Base-by-base conservation (phyloP, 2,888 invertebrate species). In the Blastobasis adustella region DNA sequence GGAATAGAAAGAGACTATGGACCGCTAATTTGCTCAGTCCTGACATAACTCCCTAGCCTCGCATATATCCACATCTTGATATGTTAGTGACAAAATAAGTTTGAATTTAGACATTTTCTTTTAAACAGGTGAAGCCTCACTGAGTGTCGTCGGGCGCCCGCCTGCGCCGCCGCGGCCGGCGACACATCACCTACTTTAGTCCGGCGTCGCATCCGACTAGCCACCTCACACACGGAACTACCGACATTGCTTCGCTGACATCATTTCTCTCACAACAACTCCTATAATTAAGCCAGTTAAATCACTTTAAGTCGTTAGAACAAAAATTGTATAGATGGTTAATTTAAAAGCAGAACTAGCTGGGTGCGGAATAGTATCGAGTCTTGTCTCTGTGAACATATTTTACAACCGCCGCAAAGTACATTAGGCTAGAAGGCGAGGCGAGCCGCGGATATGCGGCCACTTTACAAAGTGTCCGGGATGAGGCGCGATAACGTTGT, bases 381-480 rank as follows among this genome's bases (percentile, higher is more conserved):
- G 23, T 23, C 65, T 63, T 63, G 65, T 69, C 70, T 67, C 64
- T 65, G 65, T 58, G 70, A 72, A 62, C 65, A 75, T 76, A 71
- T 73, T 73, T 75, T 75, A 73, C 68, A 71, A 73, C 70, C 67
- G 62, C 60, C 68, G 66, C 68, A 60, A 23, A 62, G 67, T 71
- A 70, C 71, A 71, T 73, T 73, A 70, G 66, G 66, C 61, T 63
- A 59, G 65, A 62, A 71, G 71, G 68, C 23, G 23, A 23, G 23
- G 23, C 78, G 73, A 65, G 72, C 71, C 72, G 65, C 69, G 79
- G 76, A 78, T 79, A 74, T 79, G 79, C 75, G 80, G 77, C 80
- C 86, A 85, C 86, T 87, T 84, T 84, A 86, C 84, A 84, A 85
- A 87, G 80, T 82, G 87, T 83, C 83, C 84, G 79, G 84, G 84